Conservation (phyloP, 2,888 invertebrate genomes). For the Tetropium fuscum region DNA sequence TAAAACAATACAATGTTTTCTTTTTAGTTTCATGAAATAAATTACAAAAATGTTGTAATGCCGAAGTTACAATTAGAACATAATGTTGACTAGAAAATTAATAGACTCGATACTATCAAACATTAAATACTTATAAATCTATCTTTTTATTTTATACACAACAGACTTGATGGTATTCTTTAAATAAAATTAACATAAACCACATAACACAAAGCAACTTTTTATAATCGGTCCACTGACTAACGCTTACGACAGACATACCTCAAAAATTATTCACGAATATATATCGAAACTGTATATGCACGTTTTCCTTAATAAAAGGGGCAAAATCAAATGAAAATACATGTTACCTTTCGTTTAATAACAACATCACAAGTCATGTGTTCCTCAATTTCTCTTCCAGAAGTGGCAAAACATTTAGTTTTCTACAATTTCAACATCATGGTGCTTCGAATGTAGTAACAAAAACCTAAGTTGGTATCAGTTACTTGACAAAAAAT, state of each 20-base stretch:
- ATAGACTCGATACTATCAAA: conserved; percentile 56
- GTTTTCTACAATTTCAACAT: no score
- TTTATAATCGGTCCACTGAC: conserved; percentile 1
- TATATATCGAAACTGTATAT: not conserved
- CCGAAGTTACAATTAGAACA: conserved; percentile 50
- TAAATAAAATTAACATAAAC: conserved; percentile 51
- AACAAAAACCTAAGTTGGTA: no score
- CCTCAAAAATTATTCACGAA: not conserved
- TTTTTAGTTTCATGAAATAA: conserved; percentile 58
- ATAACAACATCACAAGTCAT: no score
- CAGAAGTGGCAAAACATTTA: no score
- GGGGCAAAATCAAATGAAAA: no score
- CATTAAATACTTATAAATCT: conserved; percentile 60
- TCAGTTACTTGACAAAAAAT: no score
- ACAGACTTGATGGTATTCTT: conserved; percentile 54
- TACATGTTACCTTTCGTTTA: no score
- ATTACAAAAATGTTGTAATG: conserved; percentile 55
- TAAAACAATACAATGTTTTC: conserved; percentile 49
- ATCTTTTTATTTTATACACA: conserved; percentile 55
- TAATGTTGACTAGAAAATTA: conserved; percentile 54
- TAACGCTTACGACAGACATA: conserved; percentile 3
- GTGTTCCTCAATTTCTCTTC: no score
- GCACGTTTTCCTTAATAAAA: no score
- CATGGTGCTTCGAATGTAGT: no score
- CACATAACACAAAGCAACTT: conserved; percentile 35